Base-by-base conservation (phyloP, 1,140 invertebrate species). In the Drosophila tani region DNA sequence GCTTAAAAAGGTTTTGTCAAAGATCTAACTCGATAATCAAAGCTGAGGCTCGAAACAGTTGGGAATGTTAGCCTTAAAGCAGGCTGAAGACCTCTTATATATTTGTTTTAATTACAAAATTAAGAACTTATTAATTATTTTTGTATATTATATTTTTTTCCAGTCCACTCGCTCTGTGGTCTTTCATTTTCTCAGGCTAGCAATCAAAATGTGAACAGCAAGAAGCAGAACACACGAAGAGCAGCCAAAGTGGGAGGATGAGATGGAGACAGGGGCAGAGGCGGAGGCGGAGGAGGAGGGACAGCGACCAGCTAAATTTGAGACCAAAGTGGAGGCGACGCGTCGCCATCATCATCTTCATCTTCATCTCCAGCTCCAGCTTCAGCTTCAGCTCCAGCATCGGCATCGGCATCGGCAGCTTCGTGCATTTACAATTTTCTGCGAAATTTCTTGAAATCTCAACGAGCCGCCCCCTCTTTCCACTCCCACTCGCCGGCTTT, bases 351-450 rank as follows among this genome's bases (percentile, higher is more conserved):
- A 64, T 65, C 76, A 80, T 74, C 77, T 35, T 35, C 59, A 58
- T 40, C 56, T 45, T 35, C 78, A 53, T 12, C 55, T 24, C 15
- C 57, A 58, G 21, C 56, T 46, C 12, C 69, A 53, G 3, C 55
- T 29, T 5, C 50, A 53, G 49, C 50, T 32, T 9, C 35, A 12
- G 35, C 35, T 32, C 11, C 73, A 46, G 40, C 53, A 51, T 32
- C 63, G 24, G 6, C 63, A 78, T 59, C 75, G 32, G 32, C 32
- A 50, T 63, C 62, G 47, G 50, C 66, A 70, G 69, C 67, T 50
- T 88, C 84, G 84, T 88, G 84, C 81, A 88, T 88, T 88, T 81
- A 88, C 84, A 88, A 88, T 88, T 88, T 88, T 88, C 84, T 88
- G 84, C 84, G 84, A 88, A 74, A 88, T 90, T 88, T 88, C 77